Evolutionary conservation across 2,113 vertebrate genomes (phyloP).

Genomic region (Pteropus alecto): DNA sequence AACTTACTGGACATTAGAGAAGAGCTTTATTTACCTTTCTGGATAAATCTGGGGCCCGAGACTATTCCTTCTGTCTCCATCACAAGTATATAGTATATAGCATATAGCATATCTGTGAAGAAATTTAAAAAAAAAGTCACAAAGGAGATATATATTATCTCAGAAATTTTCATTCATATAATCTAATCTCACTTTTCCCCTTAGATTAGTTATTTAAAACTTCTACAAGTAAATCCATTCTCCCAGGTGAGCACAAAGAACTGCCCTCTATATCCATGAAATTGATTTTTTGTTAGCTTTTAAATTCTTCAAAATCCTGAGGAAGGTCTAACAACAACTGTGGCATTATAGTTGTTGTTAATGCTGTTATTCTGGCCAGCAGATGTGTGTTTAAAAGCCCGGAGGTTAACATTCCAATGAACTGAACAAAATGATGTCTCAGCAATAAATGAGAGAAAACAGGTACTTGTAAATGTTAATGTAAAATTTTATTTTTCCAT

Average conservation of each 20-base stretch:
- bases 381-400: background rate
- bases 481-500: background rate
- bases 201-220: conserved; percentile 45
- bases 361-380: background rate
- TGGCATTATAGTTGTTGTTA: background rate
- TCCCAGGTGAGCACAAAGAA: conserved; percentile 29
- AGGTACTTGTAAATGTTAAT: background rate
- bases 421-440: conserved; percentile 8
- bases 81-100: too few species aligned
- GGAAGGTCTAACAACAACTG: background rate
- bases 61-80: background rate
- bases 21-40: background rate
- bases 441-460: background rate
- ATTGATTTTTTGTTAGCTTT: conserved; percentile 55
- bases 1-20: background rate
- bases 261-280: conserved; percentile 31
- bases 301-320: conserved; percentile 52
- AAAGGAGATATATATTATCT: background rate
- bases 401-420: background rate
- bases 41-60: background rate
- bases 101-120: background rate
- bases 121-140: background rate
- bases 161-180: background rate
- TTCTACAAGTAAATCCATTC: conserved; percentile 43
- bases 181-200: background rate